Percentiles rank a stretch among this genome's conserved stretches.
phyloP scores from a whole-genome alignment of 2,797 vertebrate genomes.

The Mus caroli region DNA sequence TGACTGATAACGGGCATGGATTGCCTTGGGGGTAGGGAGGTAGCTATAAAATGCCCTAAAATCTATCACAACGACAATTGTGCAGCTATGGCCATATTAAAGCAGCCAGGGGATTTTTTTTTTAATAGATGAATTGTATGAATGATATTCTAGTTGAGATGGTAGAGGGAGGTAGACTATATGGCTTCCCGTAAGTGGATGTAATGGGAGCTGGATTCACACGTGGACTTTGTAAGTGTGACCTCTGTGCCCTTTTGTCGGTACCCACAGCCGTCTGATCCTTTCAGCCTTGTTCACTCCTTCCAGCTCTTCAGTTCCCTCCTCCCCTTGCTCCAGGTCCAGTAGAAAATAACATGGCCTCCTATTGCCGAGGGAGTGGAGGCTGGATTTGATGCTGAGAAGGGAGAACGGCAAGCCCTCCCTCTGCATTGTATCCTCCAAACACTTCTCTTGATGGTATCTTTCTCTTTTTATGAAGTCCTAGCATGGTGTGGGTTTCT shows the following conservation, averaged over 20 bases:
- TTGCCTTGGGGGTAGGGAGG: not conserved
- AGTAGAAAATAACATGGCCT: rapidly evolving
- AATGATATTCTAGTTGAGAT: not conserved
- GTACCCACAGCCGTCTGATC: not conserved
- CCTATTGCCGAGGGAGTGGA: not conserved
- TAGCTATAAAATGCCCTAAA: not conserved
- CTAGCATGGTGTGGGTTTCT: not conserved
- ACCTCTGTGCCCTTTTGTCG: not conserved
- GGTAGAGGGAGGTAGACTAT: not conserved
- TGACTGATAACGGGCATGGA: not conserved
- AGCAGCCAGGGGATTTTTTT: not conserved
- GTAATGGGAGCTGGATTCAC: not conserved
- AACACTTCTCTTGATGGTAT: not conserved
- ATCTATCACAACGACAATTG: not conserved
- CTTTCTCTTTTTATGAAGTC: not conserved
- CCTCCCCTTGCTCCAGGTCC: not conserved
- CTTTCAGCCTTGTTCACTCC: not conserved
- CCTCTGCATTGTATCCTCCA: not conserved
- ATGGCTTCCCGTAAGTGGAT: not conserved
- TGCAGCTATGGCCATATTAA: not conserved
- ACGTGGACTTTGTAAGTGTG: not conserved
- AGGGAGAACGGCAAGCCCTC: not conserved
- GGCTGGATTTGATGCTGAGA: not conserved
- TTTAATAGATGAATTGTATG: not conserved
- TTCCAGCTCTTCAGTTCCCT: rapidly evolving